These are phyloP conservation scores for Crepidodera aurea DNA, from an alignment of 2,888 invertebrate species.

Conservation along the genomic window DNA sequence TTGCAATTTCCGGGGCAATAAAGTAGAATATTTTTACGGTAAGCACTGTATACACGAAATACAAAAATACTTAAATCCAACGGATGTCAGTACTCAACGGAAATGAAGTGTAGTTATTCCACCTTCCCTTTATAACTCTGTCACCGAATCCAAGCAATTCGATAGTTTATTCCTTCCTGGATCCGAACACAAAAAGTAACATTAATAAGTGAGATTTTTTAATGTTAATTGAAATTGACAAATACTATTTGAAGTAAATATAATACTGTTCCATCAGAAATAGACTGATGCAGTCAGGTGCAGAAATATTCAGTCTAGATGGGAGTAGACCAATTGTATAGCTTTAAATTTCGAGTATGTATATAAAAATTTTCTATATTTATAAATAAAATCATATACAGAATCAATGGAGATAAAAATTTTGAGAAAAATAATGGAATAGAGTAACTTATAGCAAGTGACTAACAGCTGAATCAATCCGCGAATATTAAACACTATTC, in stretches of 20 bases:
- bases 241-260: not conserved
- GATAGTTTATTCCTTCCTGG: slow-evolving; percentile 46
- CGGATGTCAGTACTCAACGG: slow-evolving; percentile 36
- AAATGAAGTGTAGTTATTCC: slow-evolving; percentile 35
- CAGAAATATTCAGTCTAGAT: too few species aligned
- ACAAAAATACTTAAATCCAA: slow-evolving; percentile 25
- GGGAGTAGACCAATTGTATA: too few species aligned
- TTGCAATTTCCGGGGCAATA: slow-evolving; percentile 33
- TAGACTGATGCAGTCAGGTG: too few species aligned
- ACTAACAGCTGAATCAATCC: too few species aligned
- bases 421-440: too few species aligned
- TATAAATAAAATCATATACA: too few species aligned
- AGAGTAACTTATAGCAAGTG: too few species aligned
- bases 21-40: slow-evolving; percentile 16
- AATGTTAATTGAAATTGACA: not conserved
- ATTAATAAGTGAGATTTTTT: slow-evolving; percentile 2
- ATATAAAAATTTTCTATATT: too few species aligned
- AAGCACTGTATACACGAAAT: slow-evolving; percentile 17
- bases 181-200: slow-evolving; percentile 20
- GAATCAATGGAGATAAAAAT: too few species aligned
- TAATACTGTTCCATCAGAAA: too few species aligned
- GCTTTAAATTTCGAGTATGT: too few species aligned
- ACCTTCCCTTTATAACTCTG: slow-evolving; percentile 44
- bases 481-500: too few species aligned
- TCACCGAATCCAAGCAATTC: slow-evolving; percentile 41